phyloP scores from a whole-genome alignment of 1,140 invertebrate genomes.

The Asbolus verrucosus region DNA sequence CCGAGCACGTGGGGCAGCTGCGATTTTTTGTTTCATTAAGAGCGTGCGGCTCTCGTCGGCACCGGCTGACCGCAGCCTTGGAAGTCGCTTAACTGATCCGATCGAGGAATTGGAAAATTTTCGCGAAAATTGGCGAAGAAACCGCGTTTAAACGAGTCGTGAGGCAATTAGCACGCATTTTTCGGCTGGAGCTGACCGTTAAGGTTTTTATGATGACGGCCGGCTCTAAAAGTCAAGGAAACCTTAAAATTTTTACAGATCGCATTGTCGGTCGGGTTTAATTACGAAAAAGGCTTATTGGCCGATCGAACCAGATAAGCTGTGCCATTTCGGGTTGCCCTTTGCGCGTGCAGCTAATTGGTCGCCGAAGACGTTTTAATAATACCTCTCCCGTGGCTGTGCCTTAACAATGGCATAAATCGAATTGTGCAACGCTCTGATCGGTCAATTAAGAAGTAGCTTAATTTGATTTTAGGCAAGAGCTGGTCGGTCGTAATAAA shows the following conservation, averaged over 20 bases:
- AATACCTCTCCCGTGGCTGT: background rate
- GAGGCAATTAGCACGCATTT: conserved; percentile 2
- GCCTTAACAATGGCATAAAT: background rate
- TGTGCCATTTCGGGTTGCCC: too few species aligned
- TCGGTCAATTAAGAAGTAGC: conserved; percentile 22
- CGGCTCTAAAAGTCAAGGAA: conserved; percentile 29
- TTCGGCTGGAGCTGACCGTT: conserved; percentile 5
- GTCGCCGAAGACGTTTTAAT: background rate
- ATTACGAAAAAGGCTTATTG: too few species aligned
- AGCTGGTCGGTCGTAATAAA: too few species aligned
- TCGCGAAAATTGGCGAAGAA: background rate
- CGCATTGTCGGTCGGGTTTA: background rate
- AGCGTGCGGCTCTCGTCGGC: too few species aligned
- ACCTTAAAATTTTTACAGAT: conserved; percentile 2
- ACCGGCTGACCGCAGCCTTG: conserved; percentile 23
- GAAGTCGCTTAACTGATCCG: conserved; percentile 21
- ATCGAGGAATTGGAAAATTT: background rate
- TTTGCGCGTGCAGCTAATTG: background rate
- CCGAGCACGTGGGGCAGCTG: too few species aligned
- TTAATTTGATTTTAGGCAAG: conserved; percentile 19
- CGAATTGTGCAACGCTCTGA: background rate
- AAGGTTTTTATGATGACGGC: conserved; percentile 7
- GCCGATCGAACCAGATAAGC: too few species aligned
- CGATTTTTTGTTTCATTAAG: too few species aligned
- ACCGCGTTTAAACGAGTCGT: conserved; percentile 4